A percentile compares a stretch with the other conserved stretches of the same genome.
These are phyloP conservation scores for Leuciscus waleckii DNA, from an alignment of 2,797 vertebrate genomes.

Conservation along the genomic window DNA sequence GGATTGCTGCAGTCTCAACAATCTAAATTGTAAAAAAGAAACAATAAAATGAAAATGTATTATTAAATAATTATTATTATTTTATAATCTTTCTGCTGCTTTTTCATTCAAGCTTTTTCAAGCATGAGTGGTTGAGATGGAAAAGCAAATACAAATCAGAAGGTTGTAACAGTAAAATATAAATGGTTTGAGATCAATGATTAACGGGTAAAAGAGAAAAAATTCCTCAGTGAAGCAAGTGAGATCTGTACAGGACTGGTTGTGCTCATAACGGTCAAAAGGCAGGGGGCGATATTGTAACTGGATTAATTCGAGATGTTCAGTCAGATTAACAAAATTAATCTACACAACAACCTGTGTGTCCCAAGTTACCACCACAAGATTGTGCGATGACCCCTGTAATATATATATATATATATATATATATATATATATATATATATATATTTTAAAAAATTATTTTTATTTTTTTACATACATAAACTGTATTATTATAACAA, in stretches of 20 bases:
- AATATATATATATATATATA: conserved; percentile 40
- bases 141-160: neutral
- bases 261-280: neutral
- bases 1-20: conserved; percentile 81
- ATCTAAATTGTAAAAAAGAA: conserved; percentile 72
- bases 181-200: neutral
- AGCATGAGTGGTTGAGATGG: neutral
- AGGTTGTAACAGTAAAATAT: neutral
- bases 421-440: conserved; percentile 37
- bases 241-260: conserved; percentile 22
- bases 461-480: conserved; percentile 67
- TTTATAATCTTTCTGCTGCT: neutral
- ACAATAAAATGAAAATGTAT: neutral
- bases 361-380: conserved; percentile 65
- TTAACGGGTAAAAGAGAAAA: conserved; percentile 44
- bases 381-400: conserved; percentile 68
- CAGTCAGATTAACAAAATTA: neutral
- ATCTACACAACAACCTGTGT: conserved; percentile 72
- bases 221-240: conserved; percentile 18
- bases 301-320: conserved; percentile 39
- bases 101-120: neutral
- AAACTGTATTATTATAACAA: neutral
- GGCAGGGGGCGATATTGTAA: conserved; percentile 32
- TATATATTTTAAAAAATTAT: no score
- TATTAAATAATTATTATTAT: neutral